Base-by-base conservation (phyloP, 2,888 invertebrate genomes). In the Drosophila flavopinicola region DNA sequence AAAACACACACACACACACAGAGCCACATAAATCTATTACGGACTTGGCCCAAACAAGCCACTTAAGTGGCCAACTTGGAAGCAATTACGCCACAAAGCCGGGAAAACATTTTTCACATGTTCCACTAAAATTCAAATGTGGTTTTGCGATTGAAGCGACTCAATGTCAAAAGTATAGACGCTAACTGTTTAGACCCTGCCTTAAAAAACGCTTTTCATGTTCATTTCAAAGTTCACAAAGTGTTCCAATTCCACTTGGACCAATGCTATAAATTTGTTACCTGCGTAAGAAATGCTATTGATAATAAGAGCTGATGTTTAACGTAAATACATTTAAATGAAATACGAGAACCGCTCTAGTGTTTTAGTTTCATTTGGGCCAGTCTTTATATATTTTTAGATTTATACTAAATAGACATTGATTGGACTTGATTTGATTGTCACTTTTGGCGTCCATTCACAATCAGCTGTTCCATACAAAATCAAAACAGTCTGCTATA, bases 21-120 rank as follows among this genome's bases (percentile, higher is more conserved):
- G 37, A 32, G 25, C n/a, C n/a, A n/a, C n/a, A 57, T 64, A 71
- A 66, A 66, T 60, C 54, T 70, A 52, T 66, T 66, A 49, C 66
- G 38, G 48, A 53, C 33, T 38, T 68, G 63, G 32, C 32, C 57
- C 5, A 63, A 63, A 52, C 67, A 53, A 29, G 49, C 52, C 33
- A 49, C 32, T 47, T 54, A 58, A 41, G 49, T 27, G 60, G 45
- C 7, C 38, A 47, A 23, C 25, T 20, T 24, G 38, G 5, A 27
- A 52, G 13, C 29, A 71, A 66, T 71, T 71, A 44, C 56, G 25
- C 17, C 66, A 56, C 45, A 41, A 58, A 37, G 10, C 1, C 48
- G 48, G 29, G 10, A 45, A 56, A 63, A 35, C 57, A 32, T 51
- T 71, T 67, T 58, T 63, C 68, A 54, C 68, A 71, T 64, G 73